phyloP scores from a whole-genome alignment of 2,888 invertebrate species.

The Odontocolon sp. region DNA sequence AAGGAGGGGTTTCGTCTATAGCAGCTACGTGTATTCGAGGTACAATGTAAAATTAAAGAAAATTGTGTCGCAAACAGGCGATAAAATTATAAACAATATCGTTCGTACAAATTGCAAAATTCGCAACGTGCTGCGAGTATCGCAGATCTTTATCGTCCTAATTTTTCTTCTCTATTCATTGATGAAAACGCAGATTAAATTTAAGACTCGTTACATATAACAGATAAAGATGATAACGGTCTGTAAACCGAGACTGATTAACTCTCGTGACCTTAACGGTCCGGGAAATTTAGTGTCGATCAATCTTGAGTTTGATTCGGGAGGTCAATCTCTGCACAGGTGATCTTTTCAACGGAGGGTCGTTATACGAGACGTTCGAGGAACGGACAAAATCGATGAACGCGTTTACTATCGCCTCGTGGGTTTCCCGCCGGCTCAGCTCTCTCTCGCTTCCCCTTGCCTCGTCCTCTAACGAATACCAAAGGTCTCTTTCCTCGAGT shows the following conservation, averaged over 20 bases:
- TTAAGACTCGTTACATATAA: too few species aligned
- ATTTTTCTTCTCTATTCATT: too few species aligned
- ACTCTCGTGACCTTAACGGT: slow-evolving; percentile 45
- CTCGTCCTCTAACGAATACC: neutral
- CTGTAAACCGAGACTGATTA: slow-evolving; percentile 1
- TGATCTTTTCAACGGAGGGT: slow-evolving; percentile 53
- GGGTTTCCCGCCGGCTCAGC: neutral
- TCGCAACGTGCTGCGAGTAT: too few species aligned
- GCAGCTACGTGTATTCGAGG: too few species aligned
- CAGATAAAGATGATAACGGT: neutral
- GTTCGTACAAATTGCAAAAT: too few species aligned
- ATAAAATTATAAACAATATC: too few species aligned
- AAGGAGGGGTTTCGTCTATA: slow-evolving; percentile 22
- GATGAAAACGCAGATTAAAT: too few species aligned
- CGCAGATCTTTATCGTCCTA: too few species aligned
- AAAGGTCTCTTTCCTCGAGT: slow-evolving; percentile 9
- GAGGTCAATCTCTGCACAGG: slow-evolving; percentile 39
- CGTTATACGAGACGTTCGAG: slow-evolving; percentile 52
- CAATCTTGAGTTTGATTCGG: slow-evolving; percentile 34
- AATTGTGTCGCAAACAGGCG: too few species aligned
- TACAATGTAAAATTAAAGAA: too few species aligned
- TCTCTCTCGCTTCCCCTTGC: neutral
- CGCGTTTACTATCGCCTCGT: slow-evolving; percentile 30
- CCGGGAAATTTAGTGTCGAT: slow-evolving; percentile 43
- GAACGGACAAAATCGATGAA: slow-evolving; percentile 46